phyloP scores from a whole-genome alignment of 2,113 vertebrate genomes.

The Sinosuthora webbiana region DNA sequence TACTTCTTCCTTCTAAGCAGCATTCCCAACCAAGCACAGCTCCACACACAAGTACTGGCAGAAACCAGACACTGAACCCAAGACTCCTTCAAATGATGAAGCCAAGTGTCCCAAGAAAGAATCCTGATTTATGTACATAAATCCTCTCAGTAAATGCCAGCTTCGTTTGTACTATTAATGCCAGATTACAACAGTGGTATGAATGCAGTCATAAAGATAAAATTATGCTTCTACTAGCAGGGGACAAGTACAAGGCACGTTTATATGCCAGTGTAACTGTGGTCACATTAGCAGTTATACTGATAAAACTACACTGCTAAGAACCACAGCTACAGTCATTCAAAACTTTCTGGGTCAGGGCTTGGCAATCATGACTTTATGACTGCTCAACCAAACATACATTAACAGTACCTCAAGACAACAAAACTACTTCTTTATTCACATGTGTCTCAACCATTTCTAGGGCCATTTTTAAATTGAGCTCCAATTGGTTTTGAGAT shows the following conservation, averaged over 20 bases:
- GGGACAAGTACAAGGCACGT: conserved; percentile 17
- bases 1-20: background rate
- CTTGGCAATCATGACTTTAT: background rate
- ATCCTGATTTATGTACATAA: background rate
- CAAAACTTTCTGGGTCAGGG: background rate
- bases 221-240: background rate
- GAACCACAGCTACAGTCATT: background rate
- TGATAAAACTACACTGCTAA: background rate
- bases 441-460: background rate
- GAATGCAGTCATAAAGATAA: background rate
- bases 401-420: background rate
- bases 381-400: background rate
- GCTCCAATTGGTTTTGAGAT: background rate
- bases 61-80: background rate
- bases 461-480: background rate
- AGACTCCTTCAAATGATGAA: background rate
- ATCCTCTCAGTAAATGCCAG: background rate
- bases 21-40: background rate
- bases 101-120: background rate
- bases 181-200: background rate
- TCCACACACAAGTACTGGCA: background rate
- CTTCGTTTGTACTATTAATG: background rate
- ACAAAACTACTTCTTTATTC: background rate
- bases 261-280: background rate
- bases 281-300: background rate